phyloP scores from a whole-genome alignment of 1,140 invertebrate genomes.

The Neoseiulus cucumeris region DNA sequence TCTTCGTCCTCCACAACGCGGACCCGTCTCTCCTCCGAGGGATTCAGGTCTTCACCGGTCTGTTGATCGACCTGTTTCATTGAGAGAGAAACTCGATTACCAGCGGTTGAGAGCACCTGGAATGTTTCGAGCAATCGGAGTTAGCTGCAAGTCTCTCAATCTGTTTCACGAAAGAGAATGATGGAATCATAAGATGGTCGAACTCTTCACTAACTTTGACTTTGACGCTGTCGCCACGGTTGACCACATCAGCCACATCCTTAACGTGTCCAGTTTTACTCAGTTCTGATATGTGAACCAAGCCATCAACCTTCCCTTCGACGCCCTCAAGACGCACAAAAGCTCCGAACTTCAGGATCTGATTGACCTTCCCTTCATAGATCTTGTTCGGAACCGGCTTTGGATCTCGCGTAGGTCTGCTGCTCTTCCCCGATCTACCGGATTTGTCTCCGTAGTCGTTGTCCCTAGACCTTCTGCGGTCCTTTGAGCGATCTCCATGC shows the following conservation, averaged over 20 bases:
- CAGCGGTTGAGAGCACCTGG: conserved; percentile 56
- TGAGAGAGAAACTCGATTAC: conserved; percentile 83
- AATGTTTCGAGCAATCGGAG: not conserved
- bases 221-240: conserved; percentile 72
- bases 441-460: conserved; percentile 22
- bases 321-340: conserved; percentile 90
- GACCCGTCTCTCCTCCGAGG: conserved; percentile 33
- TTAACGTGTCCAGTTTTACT: conserved; percentile 77
- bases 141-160: too few relatives aligned
- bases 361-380: conserved; percentile 80
- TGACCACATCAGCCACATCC: conserved; percentile 80
- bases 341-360: conserved; percentile 89
- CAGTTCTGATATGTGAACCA: conserved; percentile 93
- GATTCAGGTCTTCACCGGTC: conserved; percentile 83
- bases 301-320: conserved; percentile 63
- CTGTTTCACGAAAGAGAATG: too few relatives aligned
- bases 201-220: conserved; percentile 46
- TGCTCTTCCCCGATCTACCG: conserved; percentile 21
- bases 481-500: conserved; percentile 10
- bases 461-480: conserved; percentile 22
- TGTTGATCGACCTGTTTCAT: conserved; percentile 98
- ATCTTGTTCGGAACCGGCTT: conserved; percentile 33
- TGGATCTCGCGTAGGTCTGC: conserved; percentile 12
- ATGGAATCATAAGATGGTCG: too few relatives aligned
- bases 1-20: conserved; percentile 36